phyloP scores from a whole-genome alignment of 1,140 invertebrate genomes.

The Centruroides vittatus region DNA sequence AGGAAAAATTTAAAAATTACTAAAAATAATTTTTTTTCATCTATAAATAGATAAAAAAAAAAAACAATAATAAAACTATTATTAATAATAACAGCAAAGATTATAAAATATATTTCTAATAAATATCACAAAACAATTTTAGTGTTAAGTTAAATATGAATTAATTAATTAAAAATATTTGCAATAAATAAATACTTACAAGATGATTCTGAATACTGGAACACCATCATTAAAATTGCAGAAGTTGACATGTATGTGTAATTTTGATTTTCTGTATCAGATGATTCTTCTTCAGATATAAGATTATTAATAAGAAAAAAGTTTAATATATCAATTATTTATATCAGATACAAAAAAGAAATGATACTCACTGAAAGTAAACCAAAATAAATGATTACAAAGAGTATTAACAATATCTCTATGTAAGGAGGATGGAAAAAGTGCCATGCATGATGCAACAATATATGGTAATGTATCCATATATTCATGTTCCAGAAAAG shows the following conservation, averaged over 20 bases:
- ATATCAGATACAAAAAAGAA: too few species aligned
- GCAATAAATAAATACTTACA: too few species aligned
- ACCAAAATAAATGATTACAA: slow-evolving; percentile 91
- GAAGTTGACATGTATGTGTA: slow-evolving; percentile 80
- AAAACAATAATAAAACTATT: too few species aligned
- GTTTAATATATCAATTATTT: too few species aligned
- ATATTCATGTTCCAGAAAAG: slow-evolving; percentile 90
- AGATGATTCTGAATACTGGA: slow-evolving; percentile 67
- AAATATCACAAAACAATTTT: too few species aligned
- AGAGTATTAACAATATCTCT: slow-evolving; percentile 89
- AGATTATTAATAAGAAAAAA: not conserved
- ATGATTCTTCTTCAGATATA: not conserved
- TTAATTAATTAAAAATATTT: too few species aligned
- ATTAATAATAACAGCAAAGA: too few species aligned
- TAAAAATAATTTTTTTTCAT: too few species aligned
- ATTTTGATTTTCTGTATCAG: slow-evolving; percentile 44
- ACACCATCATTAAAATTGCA: slow-evolving; percentile 91
- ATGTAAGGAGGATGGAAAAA: slow-evolving; percentile 76
- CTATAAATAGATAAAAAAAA: too few species aligned
- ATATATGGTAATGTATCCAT: slow-evolving; percentile 91
- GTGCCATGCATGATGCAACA: slow-evolving; percentile 80
- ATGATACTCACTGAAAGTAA: slow-evolving; percentile 79
- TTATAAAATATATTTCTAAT: too few species aligned
- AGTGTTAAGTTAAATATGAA: too few species aligned
- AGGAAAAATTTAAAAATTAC: too few species aligned